Evolutionary conservation across 2,113 vertebrate species (phyloP).

Genomic region (Columba janthina): DNA sequence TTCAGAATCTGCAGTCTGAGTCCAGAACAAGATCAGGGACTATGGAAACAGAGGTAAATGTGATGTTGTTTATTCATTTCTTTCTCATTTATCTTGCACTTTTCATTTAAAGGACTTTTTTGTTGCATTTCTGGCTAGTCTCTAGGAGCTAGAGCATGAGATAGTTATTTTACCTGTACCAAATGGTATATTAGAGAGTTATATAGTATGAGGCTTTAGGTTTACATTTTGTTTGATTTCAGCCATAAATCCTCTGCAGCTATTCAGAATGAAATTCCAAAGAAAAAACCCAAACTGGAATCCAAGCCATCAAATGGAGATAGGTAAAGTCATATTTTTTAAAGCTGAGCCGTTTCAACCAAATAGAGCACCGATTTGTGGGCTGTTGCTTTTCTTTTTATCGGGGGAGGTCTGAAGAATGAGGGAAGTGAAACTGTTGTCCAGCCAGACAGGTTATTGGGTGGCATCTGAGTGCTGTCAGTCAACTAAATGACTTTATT

Average conservation of each 20-base stretch:
- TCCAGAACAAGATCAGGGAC: constrained; percentile 96
- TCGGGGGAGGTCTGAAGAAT: neutral
- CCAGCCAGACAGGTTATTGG: neutral
- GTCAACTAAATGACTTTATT: constrained; percentile 1
- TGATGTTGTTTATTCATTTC: constrained; percentile 16
- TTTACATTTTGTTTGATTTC: constrained; percentile 72
- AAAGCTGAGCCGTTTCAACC: constrained; percentile 53
- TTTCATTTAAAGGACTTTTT: neutral
- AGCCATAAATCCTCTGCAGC: constrained; percentile 98
- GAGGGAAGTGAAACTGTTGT: constrained; percentile 26
- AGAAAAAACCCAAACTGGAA: constrained; percentile 99
- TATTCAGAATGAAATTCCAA: constrained; percentile 99
- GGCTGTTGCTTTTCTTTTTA: neutral
- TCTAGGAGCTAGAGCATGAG: constrained; percentile 34
- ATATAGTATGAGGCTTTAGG: constrained; percentile 55
- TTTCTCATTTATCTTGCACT: neutral
- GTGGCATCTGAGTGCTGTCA: constrained; percentile 42
- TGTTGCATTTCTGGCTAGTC: constrained; percentile 28
- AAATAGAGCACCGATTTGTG: constrained; percentile 6
- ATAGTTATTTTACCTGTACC: constrained; percentile 37
- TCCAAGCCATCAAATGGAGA: constrained; percentile 99
- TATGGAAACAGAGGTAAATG: constrained; percentile 97
- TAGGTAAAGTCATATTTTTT: constrained; percentile 84
- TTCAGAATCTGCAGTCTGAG: constrained; percentile 93
- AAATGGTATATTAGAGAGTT: constrained; percentile 33